A percentile compares a stretch with the other conserved stretches of the same genome.
Evolutionary conservation across 2,797 vertebrate species (phyloP).

Genomic region (Centropyge bicolor): DNA sequence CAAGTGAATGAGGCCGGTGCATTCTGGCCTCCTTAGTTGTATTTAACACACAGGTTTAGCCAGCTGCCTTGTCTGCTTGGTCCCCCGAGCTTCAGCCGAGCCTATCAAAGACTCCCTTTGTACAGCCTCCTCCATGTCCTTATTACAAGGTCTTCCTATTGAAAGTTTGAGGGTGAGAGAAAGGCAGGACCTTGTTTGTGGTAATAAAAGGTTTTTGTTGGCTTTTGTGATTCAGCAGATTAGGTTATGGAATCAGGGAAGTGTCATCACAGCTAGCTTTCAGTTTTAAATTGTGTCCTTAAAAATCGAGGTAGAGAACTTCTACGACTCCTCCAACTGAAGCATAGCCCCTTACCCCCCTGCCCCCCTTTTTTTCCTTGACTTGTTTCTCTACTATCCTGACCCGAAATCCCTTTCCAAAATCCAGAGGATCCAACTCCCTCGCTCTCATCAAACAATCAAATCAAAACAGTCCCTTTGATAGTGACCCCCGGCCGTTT

Average conservation of each 20-base stretch:
- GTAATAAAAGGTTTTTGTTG: conserved; percentile 39
- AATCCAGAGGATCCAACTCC: conserved; percentile 56
- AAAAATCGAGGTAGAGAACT: conserved; percentile 10
- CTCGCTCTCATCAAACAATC: conserved; percentile 44
- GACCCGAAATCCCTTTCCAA: conserved; percentile 43
- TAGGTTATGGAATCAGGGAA: neutral
- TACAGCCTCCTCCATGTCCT: conserved; percentile 23
- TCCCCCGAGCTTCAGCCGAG: conserved; percentile 34
- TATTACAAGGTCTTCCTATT: conserved; percentile 37
- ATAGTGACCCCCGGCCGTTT: conserved; percentile 97
- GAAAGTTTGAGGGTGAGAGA: conserved; percentile 35
- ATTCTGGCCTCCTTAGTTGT: conserved; percentile 25
- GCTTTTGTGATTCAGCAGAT: conserved; percentile 26
- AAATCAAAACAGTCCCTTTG: conserved; percentile 73
- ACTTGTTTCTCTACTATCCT: conserved; percentile 51
- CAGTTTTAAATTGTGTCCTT: conserved; percentile 23
- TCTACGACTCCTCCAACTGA: neutral
- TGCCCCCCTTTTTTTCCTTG: conserved; percentile 34
- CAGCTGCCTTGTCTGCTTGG: conserved; percentile 32
- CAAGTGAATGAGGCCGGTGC: conserved; percentile 26
- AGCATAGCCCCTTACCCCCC: conserved; percentile 29
- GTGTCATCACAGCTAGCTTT: conserved; percentile 15
- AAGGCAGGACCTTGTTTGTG: conserved; percentile 40
- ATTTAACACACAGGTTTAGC: conserved; percentile 46
- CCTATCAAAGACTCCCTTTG: conserved; percentile 41